Evolutionary conservation across 2,797 vertebrate genomes (phyloP), one percentile per base, ranked within the genome.

Genomic region (Carapus acus): DNA sequence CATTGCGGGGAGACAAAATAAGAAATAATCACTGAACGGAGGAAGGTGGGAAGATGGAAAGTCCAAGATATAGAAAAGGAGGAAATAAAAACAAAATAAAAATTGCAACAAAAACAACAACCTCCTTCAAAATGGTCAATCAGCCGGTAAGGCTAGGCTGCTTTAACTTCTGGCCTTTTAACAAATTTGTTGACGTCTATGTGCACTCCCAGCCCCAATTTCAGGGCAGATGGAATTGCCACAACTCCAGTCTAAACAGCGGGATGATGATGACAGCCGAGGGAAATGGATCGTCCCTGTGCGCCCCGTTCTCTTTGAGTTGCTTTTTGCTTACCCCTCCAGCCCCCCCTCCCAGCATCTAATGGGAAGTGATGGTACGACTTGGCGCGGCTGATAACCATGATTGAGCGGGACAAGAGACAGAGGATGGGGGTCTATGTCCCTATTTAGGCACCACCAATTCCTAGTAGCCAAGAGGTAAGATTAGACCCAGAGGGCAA

Each of bases 231-330:
- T 70, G 54, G n/a, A 70, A 63, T 57, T 68, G 55, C 69, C 71
- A 78, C 43, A 64, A 56, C 27, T 0, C 18, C 58, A n/a, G n/a
- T n/a, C n/a, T 69, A 58, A 61, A 68, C 51, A 69, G 61, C 41
- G 48, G 45, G 43, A 29, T 18, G 56, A n/a, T n/a, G 48, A 58
- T 67, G 56, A 63, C 58, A 62, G 66, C 67, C 44, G 8, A 16
- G 70, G 74, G 64, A 60, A 80, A 86, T 63, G 47, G 62, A 77
- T 65, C 61, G 51, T 65, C 49, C 68, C 54, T 40, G 67, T 42
- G 52, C 50, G 57, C 53, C 71, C 74, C 44, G 54, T 80, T 78
- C 79, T 68, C 70, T 77, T 81, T 80, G 72, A 79, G 73, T 77
- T 75, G 73, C 69, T 79, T 34, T 27, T 8, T 6, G 16, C 54